Conservation (phyloP, 2,113 vertebrate genomes). For the Panthera tigris region DNA sequence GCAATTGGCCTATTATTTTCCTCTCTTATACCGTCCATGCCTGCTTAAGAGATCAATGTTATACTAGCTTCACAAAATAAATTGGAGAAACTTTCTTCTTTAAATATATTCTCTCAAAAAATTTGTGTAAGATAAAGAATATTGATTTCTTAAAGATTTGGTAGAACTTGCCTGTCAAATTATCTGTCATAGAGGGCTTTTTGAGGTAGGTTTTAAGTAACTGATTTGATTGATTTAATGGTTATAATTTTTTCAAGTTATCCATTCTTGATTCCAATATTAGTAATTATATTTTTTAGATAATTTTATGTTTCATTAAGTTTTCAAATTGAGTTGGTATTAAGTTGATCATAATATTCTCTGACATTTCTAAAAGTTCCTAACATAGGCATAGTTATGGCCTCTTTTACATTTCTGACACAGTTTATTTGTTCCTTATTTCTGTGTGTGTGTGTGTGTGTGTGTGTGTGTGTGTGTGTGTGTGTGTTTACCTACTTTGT, state of each 20-base stretch:
- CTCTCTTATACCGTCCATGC: background rate
- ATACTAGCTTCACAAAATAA: background rate
- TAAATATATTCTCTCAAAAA: background rate
- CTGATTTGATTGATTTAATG: background rate
- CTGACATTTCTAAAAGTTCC: background rate
- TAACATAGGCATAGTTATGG: background rate
- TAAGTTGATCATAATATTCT: background rate
- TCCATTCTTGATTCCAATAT: background rate
- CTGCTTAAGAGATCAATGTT: background rate
- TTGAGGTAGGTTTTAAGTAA: background rate
- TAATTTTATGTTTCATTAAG: background rate
- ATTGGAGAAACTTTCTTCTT: background rate
- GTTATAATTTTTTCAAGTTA: background rate
- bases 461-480: too few species aligned
- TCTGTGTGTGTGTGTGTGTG: background rate
- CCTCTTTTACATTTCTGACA: background rate
- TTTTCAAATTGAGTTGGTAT: slow-evolving; percentile 5
- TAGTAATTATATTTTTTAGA: background rate
- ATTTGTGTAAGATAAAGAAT: background rate
- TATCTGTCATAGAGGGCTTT: background rate
- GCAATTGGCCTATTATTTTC: background rate
- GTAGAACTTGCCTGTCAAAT: background rate
- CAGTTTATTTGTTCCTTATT: background rate
- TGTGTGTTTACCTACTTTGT: background rate
- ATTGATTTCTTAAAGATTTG: background rate